A percentile compares a stretch with the other conserved stretches of the same genome.
These are phyloP conservation scores for Amitus sp. DNA, from an alignment of 2,888 invertebrate species.

Conservation along the genomic window DNA sequence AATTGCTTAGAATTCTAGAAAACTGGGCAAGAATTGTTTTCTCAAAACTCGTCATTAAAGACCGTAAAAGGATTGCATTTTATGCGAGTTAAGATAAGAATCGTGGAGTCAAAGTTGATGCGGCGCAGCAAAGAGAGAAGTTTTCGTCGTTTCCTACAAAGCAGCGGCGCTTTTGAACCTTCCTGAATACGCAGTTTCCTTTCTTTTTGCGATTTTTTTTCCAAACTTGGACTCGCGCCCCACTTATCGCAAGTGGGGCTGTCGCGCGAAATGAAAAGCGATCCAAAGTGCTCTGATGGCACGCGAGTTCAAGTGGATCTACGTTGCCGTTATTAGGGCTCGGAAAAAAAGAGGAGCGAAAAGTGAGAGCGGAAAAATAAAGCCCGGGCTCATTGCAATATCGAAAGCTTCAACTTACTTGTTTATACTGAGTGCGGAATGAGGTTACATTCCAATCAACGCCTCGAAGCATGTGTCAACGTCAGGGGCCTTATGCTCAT, in stretches of 20 bases:
- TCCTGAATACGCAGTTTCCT: constrained; percentile 37
- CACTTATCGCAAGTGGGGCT: too few relatives aligned
- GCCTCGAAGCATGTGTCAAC: neutral
- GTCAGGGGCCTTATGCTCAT: neutral
- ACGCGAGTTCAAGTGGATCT: constrained; percentile 50
- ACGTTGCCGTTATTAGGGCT: constrained; percentile 51
- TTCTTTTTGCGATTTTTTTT: constrained; percentile 25
- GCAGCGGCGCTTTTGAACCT: constrained; percentile 52
- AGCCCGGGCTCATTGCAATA: constrained; percentile 9
- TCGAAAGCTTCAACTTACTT: constrained; percentile 22
- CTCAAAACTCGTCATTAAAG: neutral
- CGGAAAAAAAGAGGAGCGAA: constrained; percentile 40
- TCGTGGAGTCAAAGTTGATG: constrained; percentile 30
- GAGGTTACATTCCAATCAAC: constrained; percentile 15
- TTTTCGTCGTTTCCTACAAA: constrained; percentile 48
- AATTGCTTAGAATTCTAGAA: too few relatives aligned
- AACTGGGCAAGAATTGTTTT: neutral
- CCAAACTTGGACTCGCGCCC: constrained; percentile 22
- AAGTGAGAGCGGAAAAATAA: constrained; percentile 4
- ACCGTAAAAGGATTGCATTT: too few relatives aligned
- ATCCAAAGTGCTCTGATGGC: constrained; percentile 28
- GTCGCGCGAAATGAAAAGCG: constrained; percentile 28
- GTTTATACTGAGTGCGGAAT: constrained; percentile 13
- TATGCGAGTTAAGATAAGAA: constrained; percentile 7
- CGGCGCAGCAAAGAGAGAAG: constrained; percentile 31